Evolutionary conservation across 2,113 vertebrate genomes (phyloP), one percentile per base, ranked within the genome.

Genomic region (Paedocypris sp.): DNA sequence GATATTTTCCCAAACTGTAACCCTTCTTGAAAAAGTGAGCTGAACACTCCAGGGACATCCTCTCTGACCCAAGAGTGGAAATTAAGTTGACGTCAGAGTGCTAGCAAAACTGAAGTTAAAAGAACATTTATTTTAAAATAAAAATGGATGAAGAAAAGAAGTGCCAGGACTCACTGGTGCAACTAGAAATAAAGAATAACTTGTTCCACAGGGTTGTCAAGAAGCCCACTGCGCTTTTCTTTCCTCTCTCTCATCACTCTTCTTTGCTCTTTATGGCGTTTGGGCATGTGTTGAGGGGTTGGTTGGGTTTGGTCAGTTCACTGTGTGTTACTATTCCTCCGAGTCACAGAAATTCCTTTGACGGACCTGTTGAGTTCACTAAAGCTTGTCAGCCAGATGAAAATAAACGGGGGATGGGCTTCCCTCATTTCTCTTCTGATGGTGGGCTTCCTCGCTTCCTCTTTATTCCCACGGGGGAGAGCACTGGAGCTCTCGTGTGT

Each of bases 81-180:
- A 56, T 58, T 12, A 52, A 43, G 16, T 3, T 20, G 22, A 56
- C 6, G 39, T 68, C 57, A 67, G 43, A 43, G 52, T 13, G 32
- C 22, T n/a, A 25, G 19, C 28, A 43, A 42, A 67, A 62, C 56
- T 43, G 45, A 68, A 68, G 28, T 33, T 58, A 63, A 59, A 43
- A 52, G 23, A 11, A 43, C 31, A 51, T 22, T 62, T 62, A 45
- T 62, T 22, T 60, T 15, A 28, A 3, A 36, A 35, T 10, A 65
- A 12, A 72, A 52, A 28, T 28, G 22, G 9, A 57, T 20, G 20
- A 56, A 59, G 28, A 31, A 13, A 19, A 20, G 45, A 36, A 43
- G 43, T 41, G 22, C 19, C 9, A 2, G 4, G 15, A n/a, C 18
- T 29, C 22, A 1, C 19, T 31, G 28, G 19, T 51, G 48, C 9